phyloP scores from a whole-genome alignment of 23 tunicate genomes.

The Ciona savignyi region DNA sequence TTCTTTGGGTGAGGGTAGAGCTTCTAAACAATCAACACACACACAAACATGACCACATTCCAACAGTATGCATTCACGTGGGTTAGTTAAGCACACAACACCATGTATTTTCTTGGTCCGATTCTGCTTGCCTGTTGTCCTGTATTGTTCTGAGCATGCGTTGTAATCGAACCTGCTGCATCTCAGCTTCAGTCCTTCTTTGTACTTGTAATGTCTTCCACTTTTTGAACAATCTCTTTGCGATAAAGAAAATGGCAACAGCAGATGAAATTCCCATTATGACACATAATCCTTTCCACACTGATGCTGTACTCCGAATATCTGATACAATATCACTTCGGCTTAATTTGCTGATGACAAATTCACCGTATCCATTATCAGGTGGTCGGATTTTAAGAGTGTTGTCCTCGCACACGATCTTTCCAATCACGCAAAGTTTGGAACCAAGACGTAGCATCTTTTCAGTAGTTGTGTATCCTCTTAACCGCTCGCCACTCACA shows the following conservation, averaged over 20 bases:
- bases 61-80: slow-evolving; percentile 67
- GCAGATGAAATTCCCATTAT: slow-evolving; percentile 39
- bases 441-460: slow-evolving; percentile 73
- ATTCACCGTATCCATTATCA: slow-evolving; percentile 21
- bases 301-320: slow-evolving; percentile 17
- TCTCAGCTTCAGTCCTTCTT: slow-evolving; percentile 19
- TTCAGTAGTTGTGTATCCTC: slow-evolving; percentile 80
- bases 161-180: slow-evolving; percentile 28
- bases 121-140: slow-evolving; percentile 4
- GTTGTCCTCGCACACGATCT: slow-evolving; percentile 44
- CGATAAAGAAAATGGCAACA: slow-evolving; percentile 33
- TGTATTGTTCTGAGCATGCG: slow-evolving; percentile 18
- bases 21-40: slow-evolving; percentile 77
- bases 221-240: slow-evolving; percentile 14
- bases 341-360: slow-evolving; percentile 40
- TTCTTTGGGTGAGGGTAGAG: slow-evolving; percentile 52
- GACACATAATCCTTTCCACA: slow-evolving; percentile 47
- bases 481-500: slow-evolving; percentile 61
- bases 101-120: slow-evolving; percentile 14
- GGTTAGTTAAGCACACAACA: slow-evolving; percentile 64
- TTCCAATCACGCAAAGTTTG: slow-evolving; percentile 70
- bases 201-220: slow-evolving; percentile 21
- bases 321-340: slow-evolving; percentile 33
- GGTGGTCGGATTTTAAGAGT: slow-evolving; percentile 46
- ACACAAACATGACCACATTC: slow-evolving; percentile 91